Conservation (phyloP, 2,797 vertebrate species). For the Lagorchestes hirsutus region DNA sequence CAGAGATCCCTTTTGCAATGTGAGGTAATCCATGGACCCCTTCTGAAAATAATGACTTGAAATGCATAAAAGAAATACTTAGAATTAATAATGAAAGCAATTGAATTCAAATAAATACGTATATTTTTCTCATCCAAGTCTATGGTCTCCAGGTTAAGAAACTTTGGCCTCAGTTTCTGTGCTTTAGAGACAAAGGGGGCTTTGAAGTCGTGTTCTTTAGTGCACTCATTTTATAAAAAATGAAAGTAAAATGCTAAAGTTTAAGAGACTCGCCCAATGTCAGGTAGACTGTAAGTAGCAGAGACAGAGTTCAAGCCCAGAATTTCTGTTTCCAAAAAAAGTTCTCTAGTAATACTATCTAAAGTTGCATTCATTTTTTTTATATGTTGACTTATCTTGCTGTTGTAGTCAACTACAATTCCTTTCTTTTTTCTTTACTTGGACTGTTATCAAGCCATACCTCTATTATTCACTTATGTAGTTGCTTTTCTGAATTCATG, state of each 20-base stretch:
- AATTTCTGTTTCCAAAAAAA: background rate
- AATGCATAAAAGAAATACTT: background rate
- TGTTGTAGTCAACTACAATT: background rate
- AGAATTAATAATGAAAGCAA: background rate
- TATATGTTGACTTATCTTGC: background rate
- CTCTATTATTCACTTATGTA: conserved; percentile 9
- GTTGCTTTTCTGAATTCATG: conserved; percentile 43
- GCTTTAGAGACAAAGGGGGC: background rate
- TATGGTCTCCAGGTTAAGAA: background rate
- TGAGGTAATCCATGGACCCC: background rate
- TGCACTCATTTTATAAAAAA: background rate
- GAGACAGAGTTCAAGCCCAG: background rate
- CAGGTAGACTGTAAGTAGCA: background rate
- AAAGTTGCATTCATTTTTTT: conserved; percentile 16
- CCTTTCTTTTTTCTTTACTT: background rate
- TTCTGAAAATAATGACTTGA: background rate
- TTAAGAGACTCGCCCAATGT: background rate
- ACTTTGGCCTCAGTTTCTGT: background rate
- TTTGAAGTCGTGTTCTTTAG: background rate
- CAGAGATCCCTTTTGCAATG: background rate
- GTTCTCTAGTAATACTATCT: background rate
- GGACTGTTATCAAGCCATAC: conserved; percentile 29
- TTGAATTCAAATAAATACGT: background rate
- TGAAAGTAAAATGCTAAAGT: background rate
- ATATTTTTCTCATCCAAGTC: background rate